Evolutionary conservation across 30 jellyfish, hydroid and myxozoan genomes (phyloP).

Genomic region (Aurelia sp.): DNA sequence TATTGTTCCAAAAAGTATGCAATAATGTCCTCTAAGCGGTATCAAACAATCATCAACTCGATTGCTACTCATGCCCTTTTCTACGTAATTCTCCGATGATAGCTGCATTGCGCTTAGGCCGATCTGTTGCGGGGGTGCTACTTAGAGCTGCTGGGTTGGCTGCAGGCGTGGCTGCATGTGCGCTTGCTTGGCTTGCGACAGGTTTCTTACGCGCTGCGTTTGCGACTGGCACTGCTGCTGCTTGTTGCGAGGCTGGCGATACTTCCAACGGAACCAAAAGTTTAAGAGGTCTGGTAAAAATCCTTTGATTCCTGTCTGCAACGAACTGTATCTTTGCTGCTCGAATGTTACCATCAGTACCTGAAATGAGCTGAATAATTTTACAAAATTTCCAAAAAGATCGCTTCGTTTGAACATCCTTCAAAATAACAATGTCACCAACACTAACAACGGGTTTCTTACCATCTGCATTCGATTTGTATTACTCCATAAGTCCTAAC

Average conservation of each 20-base stretch:
- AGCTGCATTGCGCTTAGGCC: too few species aligned
- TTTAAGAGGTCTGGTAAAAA: not conserved
- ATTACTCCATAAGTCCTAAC: constrained; percentile 18
- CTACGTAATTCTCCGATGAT: too few species aligned
- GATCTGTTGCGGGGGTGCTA: too few species aligned
- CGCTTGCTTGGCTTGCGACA: too few species aligned
- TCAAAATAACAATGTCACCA: constrained; percentile 17
- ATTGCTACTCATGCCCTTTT: too few species aligned
- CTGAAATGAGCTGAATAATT: constrained; percentile 22
- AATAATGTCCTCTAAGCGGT: too few species aligned
- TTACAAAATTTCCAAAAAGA: constrained; percentile 37
- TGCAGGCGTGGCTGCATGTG: too few species aligned
- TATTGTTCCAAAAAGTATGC: too few species aligned
- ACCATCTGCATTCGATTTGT: not conserved
- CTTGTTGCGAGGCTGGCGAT: not conserved
- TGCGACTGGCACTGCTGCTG: too few species aligned
- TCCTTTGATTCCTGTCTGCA: constrained; percentile 15
- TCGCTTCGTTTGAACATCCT: constrained; percentile 38
- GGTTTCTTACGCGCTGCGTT: too few species aligned
- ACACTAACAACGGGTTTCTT: constrained; percentile 4
- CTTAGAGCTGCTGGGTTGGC: too few species aligned
- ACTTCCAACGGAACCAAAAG: constrained; percentile 43
- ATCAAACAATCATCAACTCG: too few species aligned
- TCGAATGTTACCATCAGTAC: constrained; percentile 48
- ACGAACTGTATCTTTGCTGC: constrained; percentile 44